These are phyloP conservation scores for Leucozona laternaria DNA, from an alignment of 2,888 invertebrate genomes.

Conservation along the genomic window DNA sequence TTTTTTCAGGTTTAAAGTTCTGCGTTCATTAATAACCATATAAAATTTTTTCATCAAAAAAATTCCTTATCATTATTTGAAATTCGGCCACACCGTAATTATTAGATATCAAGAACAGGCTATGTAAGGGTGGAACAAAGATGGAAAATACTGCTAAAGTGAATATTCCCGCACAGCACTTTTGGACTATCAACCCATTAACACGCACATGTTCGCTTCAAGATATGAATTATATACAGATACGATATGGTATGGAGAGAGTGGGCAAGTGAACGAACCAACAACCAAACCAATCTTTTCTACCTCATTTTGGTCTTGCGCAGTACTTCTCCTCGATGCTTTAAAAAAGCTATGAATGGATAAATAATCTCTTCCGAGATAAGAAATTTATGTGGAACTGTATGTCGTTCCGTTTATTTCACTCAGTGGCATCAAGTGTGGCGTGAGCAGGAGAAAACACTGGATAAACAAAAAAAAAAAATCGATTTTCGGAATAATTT, in stretches of 20 bases:
- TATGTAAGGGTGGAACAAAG: constrained; percentile 4
- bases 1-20: too few relatives aligned
- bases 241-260: not conserved
- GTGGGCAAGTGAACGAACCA: too few relatives aligned
- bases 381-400: constrained; percentile 1
- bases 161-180: not conserved
- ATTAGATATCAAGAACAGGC: not conserved
- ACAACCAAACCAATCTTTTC: too few relatives aligned
- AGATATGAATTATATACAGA: constrained; percentile 13
- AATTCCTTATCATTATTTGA: not conserved
- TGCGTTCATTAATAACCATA: too few relatives aligned
- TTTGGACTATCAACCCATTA: constrained; percentile 4
- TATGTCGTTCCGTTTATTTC: constrained; percentile 1
- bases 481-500: constrained; percentile 72
- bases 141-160: constrained; percentile 1
- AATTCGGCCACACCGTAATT: not conserved
- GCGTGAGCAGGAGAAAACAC: constrained; percentile 13
- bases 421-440: constrained; percentile 22
- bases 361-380: constrained; percentile 44
- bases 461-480: constrained; percentile 44
- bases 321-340: constrained; percentile 2
- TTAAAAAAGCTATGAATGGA: constrained; percentile 61
- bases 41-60: too few relatives aligned
- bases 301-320: constrained; percentile 28
- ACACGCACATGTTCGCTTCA: constrained; percentile 17